phyloP scores from a whole-genome alignment of 2,888 invertebrate species.

The Nyleta sp. region DNA sequence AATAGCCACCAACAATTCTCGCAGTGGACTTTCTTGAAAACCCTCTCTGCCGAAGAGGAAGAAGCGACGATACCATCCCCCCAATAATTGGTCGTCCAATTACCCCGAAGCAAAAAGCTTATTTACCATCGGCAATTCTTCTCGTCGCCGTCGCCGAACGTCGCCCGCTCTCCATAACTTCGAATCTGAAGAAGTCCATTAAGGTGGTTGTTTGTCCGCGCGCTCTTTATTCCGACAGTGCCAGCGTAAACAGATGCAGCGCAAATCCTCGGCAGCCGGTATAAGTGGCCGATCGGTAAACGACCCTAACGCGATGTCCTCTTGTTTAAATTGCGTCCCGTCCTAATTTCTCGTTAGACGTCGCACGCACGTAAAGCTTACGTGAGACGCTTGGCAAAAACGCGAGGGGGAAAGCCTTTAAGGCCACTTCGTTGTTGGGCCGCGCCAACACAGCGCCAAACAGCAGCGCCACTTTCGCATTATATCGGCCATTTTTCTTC shows the following conservation, averaged over 20 bases:
- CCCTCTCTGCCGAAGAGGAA: no score
- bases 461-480: neutral
- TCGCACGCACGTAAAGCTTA: constrained; percentile 58
- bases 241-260: constrained; percentile 30
- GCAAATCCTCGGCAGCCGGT: constrained; percentile 9
- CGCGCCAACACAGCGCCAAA: no score
- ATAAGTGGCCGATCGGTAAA: constrained; percentile 36
- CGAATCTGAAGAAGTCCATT: neutral
- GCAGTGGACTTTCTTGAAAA: no score
- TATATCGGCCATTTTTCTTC: constrained; percentile 5
- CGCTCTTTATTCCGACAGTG: constrained; percentile 18
- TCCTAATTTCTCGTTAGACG: constrained; percentile 60
- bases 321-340: constrained; percentile 45
- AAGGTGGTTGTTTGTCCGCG: constrained; percentile 20
- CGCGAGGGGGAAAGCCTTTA: constrained; percentile 7
- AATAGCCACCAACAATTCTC: no score
- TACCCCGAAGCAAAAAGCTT: no score
- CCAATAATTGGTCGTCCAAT: no score
- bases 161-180: neutral
- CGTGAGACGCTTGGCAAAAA: constrained; percentile 51
- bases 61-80: no score
- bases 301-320: constrained; percentile 43
- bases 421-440: no score
- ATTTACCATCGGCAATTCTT: no score
- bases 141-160: no score